Evolutionary conservation across 2,797 vertebrate species (phyloP), one percentile per base, ranked within the genome.

Genomic region (Sus cebifrons): DNA sequence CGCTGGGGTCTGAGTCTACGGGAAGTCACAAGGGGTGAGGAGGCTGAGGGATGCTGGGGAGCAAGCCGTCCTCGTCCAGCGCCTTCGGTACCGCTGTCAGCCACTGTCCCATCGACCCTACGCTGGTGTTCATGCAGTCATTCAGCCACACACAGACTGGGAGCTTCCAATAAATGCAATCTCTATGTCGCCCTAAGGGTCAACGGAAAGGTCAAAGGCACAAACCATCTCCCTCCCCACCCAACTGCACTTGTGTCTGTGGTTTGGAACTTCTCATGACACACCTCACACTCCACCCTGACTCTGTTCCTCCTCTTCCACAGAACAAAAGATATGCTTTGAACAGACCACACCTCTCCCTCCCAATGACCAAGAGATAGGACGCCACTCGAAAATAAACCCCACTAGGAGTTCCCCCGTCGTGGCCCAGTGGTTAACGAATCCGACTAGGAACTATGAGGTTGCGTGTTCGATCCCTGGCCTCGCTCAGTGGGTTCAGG

Each of bases 301-400:
- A 32, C 32, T 2, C 32, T 32, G 8, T 64, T 91, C 73, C 27
- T 93, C 10, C 52, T 32, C 52, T 60, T 17, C 68, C 64, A 82
- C 12, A 83, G 36, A 87, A 70, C 44, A 96, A 92, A 97, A 95
- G 25, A 23, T 62, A 23, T 74, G 44, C 54, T 95, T 86, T 36
- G 5, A 83, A 84, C 83, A 86, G 49, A 88, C 16, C 44, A 62
- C 49, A 20, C 2, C 11, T 86, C 32, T 86, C n/a, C 18, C 65
- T 90, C 54, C 82, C 58, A 87, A 91, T 79, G 73, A 86, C 40
- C 17, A 83, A 87, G 52, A 88, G 6, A 81, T 65, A 18, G 0
- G 29, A 27, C 58, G 3, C 68, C 54, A 75, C 21, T 79, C 18
- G 68, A 92, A 95, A 88, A 75, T 49, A 65, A 91, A 49, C 6